A percentile compares a stretch with the other conserved stretches of the same genome.
Evolutionary conservation across 2,113 vertebrate genomes (phyloP).

Genomic region (Furnarius figulus): DNA sequence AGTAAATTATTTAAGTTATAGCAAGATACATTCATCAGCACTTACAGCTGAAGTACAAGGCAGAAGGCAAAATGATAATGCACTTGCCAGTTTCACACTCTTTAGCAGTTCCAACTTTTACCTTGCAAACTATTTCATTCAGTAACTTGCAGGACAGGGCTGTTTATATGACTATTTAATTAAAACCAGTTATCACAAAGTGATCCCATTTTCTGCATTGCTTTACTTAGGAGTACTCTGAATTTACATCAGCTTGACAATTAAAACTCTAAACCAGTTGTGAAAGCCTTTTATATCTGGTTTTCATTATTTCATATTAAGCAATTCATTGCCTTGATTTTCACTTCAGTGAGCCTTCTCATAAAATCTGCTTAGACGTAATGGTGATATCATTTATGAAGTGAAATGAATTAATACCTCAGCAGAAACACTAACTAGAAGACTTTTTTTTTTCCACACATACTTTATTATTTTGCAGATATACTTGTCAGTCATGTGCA

Average conservation of each 20-base stretch:
- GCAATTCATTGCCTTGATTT: conserved; percentile 75
- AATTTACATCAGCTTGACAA: conserved; percentile 73
- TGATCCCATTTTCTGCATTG: conserved; percentile 56
- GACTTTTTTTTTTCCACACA: background rate
- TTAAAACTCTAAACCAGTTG: conserved; percentile 74
- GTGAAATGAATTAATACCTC: conserved; percentile 75
- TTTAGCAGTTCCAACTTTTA: background rate
- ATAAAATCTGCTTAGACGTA: conserved; percentile 72
- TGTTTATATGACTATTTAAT: conserved; percentile 59
- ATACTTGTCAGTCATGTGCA: conserved; percentile 52
- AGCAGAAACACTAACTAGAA: conserved; percentile 68
- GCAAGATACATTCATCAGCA: background rate
- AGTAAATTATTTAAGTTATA: conserved; percentile 13
- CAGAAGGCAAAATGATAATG: background rate
- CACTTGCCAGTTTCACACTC: background rate
- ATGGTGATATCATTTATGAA: conserved; percentile 63
- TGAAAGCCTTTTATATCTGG: conserved; percentile 75
- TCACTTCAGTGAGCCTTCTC: conserved; percentile 75
- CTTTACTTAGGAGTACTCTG: conserved; percentile 58
- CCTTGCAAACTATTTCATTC: conserved; percentile 1
- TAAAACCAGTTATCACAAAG: conserved; percentile 67
- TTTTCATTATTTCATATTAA: conserved; percentile 83
- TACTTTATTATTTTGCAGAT: conserved; percentile 65
- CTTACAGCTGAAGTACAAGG: background rate
- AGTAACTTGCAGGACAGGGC: background rate